These are phyloP conservation scores for Aythya baeri DNA, from an alignment of 2,113 vertebrate genomes.

Conservation along the genomic window DNA sequence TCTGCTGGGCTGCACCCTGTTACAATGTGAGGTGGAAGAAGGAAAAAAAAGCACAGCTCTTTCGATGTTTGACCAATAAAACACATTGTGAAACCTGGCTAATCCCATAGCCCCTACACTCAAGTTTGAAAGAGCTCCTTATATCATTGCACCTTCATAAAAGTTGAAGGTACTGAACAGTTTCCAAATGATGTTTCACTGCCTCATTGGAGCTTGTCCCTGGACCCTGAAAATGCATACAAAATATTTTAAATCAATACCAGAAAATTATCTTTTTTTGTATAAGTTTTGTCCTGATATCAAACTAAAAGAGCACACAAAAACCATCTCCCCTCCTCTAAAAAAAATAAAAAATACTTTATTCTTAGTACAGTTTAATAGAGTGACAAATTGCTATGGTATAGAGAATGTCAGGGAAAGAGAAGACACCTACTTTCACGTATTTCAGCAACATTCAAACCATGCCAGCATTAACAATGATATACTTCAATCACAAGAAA, in stretches of 20 bases:
- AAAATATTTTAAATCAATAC: background rate
- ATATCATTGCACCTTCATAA: background rate
- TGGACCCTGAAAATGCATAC: background rate
- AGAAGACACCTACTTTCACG: background rate
- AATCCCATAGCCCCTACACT: background rate
- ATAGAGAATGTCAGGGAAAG: background rate
- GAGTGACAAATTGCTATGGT: background rate
- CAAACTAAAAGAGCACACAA: background rate
- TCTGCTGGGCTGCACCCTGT: background rate
- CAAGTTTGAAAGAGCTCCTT: background rate
- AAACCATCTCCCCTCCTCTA: background rate
- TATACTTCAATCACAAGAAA: background rate
- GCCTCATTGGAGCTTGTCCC: background rate
- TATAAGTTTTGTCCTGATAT: background rate
- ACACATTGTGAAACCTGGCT: background rate
- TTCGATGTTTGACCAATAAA: background rate
- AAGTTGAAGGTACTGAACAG: background rate
- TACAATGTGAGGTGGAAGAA: background rate
- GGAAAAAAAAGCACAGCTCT: background rate
- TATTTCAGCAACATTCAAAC: constrained; percentile 42
- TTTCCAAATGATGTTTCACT: background rate
- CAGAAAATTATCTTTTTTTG: background rate
- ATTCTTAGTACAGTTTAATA: background rate
- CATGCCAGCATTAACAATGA: constrained; percentile 4
- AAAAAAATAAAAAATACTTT: background rate